phyloP scores from a whole-genome alignment of 2,888 invertebrate species.

The Leptopterna dolabrata region DNA sequence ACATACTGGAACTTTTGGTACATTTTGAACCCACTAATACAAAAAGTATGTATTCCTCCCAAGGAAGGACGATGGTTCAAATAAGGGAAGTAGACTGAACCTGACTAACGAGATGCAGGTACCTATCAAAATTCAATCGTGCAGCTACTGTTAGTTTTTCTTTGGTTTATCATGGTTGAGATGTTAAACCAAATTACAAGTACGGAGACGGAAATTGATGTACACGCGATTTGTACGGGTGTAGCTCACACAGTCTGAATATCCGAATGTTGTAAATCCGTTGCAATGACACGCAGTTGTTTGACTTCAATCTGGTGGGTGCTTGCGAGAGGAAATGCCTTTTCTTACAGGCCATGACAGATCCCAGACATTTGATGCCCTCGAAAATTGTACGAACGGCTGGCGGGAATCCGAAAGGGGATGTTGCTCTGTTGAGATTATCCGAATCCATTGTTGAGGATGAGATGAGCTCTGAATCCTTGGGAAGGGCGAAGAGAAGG shows the following conservation, averaged over 20 bases:
- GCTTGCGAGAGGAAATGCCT: not conserved
- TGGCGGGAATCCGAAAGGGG: not conserved
- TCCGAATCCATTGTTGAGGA: not conserved
- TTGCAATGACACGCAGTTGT: not conserved
- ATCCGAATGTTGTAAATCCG: not conserved
- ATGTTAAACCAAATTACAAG: no score
- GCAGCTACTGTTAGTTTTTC: no score
- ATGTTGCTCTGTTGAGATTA: not conserved
- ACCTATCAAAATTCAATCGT: no score
- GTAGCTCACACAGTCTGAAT: not conserved
- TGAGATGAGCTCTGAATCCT: constrained; percentile 7
- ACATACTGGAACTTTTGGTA: no score
- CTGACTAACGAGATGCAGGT: no score
- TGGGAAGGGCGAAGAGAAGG: constrained; percentile 3
- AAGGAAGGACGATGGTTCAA: no score
- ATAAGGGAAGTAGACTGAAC: no score
- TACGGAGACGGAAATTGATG: no score
- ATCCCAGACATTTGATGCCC: not conserved
- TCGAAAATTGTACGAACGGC: not conserved
- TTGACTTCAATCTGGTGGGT: not conserved
- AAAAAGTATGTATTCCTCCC: no score
- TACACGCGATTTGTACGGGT: no score
- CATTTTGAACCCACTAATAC: no score
- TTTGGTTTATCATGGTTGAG: no score
- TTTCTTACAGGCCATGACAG: not conserved